A percentile compares a stretch with the other conserved stretches of the same genome.
Evolutionary conservation across 2,888 invertebrate species (phyloP).

Genomic region (Andrena trimmerana): DNA sequence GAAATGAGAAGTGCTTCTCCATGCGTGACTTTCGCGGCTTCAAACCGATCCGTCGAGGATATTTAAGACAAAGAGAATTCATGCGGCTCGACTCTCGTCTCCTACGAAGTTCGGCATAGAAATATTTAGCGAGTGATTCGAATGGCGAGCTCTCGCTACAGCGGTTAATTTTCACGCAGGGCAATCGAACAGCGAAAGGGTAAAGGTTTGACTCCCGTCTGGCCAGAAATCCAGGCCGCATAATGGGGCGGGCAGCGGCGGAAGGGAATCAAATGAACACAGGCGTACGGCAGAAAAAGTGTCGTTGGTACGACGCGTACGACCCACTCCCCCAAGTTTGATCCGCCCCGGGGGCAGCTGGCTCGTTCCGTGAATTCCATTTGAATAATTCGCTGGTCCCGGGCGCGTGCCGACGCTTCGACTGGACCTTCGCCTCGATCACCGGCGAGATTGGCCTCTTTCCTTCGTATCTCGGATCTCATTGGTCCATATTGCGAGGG

Average conservation of each 20-base stretch:
- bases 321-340: constrained; percentile 61
- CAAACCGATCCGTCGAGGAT: constrained; percentile 27
- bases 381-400: constrained; percentile 80
- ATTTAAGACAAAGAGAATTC: neutral
- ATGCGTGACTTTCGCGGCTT: constrained; percentile 13
- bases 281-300: constrained; percentile 66
- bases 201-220: constrained; percentile 19
- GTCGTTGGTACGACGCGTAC: constrained; percentile 44
- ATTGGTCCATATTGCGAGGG: constrained; percentile 68
- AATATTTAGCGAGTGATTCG: neutral
- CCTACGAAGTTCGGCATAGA: no score
- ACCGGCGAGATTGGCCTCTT: constrained; percentile 56
- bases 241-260: constrained; percentile 57
- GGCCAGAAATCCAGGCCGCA: constrained; percentile 46
- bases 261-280: constrained; percentile 48
- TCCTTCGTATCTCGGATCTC: constrained; percentile 43
- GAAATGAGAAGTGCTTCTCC: constrained; percentile 34
- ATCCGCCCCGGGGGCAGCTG: constrained; percentile 74
- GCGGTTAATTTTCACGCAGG: neutral
- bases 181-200: constrained; percentile 20
- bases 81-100: no score
- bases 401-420: constrained; percentile 78
- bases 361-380: constrained; percentile 79
- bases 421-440: constrained; percentile 63
- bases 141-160: neutral